These are phyloP conservation scores for Drosophila mulleri DNA, from an alignment of 2,888 invertebrate genomes.

Conservation along the genomic window DNA sequence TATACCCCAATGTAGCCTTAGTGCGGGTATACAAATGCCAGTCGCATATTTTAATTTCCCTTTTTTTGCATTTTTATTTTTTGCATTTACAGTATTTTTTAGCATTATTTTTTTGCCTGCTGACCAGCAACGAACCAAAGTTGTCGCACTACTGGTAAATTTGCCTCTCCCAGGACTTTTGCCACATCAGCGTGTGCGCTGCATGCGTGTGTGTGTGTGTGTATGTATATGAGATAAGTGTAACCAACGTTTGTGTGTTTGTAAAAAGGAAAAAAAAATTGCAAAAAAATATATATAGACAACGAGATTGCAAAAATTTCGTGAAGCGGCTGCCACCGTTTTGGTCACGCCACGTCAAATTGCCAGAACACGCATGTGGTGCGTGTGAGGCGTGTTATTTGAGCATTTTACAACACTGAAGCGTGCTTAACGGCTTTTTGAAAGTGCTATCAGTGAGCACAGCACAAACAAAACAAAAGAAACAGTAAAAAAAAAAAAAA, in stretches of 20 bases:
- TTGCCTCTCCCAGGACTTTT: slow-evolving; percentile 67
- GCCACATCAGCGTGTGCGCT: slow-evolving; percentile 64
- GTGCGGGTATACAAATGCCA: slow-evolving; percentile 45
- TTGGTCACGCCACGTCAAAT: slow-evolving; percentile 76
- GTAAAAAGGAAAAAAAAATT: slow-evolving; percentile 38
- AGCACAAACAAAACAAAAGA: slow-evolving; percentile 18
- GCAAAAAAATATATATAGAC: slow-evolving; percentile 14
- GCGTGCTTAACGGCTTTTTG: slow-evolving; percentile 79
- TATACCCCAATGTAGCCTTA: slow-evolving; percentile 21
- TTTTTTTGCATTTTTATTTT: not conserved
- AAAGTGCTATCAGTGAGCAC: slow-evolving; percentile 64
- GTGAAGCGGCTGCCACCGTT: slow-evolving; percentile 40
- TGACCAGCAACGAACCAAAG: slow-evolving; percentile 60
- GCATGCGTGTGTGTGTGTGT: slow-evolving; percentile 12
- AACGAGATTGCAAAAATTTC: slow-evolving; percentile 38
- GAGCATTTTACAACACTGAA: slow-evolving; percentile 76
- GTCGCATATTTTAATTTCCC: slow-evolving; percentile 61
- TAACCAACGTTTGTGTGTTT: slow-evolving; percentile 20
- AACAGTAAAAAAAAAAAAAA: not conserved
- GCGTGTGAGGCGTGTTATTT: slow-evolving; percentile 74
- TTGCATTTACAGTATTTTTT: slow-evolving; percentile 20
- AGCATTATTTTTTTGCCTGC: slow-evolving; percentile 30
- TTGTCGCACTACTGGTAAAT: slow-evolving; percentile 66
- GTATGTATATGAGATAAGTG: slow-evolving; percentile 51
- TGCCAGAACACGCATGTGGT: slow-evolving; percentile 70